phyloP scores from a whole-genome alignment of 2,888 invertebrate species.

The Plagiodera versicolora region DNA sequence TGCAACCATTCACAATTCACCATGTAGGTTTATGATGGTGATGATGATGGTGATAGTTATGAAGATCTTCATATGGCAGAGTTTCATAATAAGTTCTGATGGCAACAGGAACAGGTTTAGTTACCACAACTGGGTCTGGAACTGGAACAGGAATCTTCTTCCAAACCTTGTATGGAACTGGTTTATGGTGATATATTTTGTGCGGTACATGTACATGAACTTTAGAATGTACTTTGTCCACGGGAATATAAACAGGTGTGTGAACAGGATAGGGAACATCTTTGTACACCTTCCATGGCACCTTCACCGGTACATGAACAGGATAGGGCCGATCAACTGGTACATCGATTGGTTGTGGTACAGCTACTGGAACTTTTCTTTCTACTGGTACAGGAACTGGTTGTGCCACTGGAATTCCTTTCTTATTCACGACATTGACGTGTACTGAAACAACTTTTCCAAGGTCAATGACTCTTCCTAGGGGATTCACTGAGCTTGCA shows the following conservation, averaged over 20 bases:
- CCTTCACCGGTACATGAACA: constrained; percentile 56
- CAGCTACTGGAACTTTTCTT: constrained; percentile 44
- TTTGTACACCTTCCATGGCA: constrained; percentile 55
- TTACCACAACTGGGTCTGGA: constrained; percentile 42
- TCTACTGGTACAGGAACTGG: constrained; percentile 55
- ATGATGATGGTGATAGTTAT: constrained; percentile 18
- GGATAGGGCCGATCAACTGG: constrained; percentile 53
- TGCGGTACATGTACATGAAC: constrained; percentile 46
- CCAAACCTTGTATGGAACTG: constrained; percentile 56
- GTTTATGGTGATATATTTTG: constrained; percentile 52
- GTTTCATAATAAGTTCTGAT: constrained; percentile 33
- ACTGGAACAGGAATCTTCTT: constrained; percentile 54
- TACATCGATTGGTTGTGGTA: constrained; percentile 50
- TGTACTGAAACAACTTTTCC: constrained; percentile 41
- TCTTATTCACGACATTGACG: constrained; percentile 54
- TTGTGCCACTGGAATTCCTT: constrained; percentile 57
- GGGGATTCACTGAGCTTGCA: constrained; percentile 9
- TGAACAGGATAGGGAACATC: constrained; percentile 46
- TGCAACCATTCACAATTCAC: neutral
- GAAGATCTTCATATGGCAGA: constrained; percentile 21
- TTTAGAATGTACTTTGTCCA: constrained; percentile 45
- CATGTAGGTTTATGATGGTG: neutral
- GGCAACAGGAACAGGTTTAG: constrained; percentile 35
- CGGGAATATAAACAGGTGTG: constrained; percentile 33
- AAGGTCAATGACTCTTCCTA: constrained; percentile 30